Percentiles rank a stretch among this genome's conserved stretches.
phyloP scores from a whole-genome alignment of 2,113 vertebrate genomes.

The Pomatostomus ruficeps region DNA sequence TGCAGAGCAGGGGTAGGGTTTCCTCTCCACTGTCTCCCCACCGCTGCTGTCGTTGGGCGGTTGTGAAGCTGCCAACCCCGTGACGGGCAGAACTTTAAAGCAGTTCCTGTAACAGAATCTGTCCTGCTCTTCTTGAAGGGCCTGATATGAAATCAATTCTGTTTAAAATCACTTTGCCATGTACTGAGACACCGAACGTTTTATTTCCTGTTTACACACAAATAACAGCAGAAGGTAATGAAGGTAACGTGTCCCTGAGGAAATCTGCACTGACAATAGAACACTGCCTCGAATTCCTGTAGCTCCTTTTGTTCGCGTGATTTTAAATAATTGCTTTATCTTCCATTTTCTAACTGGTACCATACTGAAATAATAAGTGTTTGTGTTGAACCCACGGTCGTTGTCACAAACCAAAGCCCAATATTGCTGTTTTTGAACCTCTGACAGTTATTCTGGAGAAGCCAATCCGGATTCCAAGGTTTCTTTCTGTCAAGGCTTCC shows the following conservation, averaged over 20 bases:
- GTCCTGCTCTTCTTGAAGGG: background rate
- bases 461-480: conserved; percentile 97
- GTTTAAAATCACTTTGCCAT: background rate
- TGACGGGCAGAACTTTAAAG: background rate
- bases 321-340: background rate
- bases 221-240: background rate
- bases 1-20: background rate
- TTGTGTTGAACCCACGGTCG: background rate
- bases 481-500: conserved; percentile 97
- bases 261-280: background rate
- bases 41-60: background rate
- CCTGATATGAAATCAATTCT: background rate
- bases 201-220: background rate
- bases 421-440: conserved; percentile 24
- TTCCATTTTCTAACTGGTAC: background rate
- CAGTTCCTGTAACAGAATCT: background rate
- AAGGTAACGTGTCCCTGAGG: background rate
- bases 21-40: background rate
- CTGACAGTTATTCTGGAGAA: conserved; percentile 94
- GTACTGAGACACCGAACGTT: background rate
- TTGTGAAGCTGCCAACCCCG: background rate
- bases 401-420: background rate
- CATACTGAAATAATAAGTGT: background rate
- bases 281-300: background rate
- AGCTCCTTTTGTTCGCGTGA: background rate